These are phyloP conservation scores for Hirtodrosophila cameraria DNA, from an alignment of 2,888 invertebrate species.

Conservation along the genomic window DNA sequence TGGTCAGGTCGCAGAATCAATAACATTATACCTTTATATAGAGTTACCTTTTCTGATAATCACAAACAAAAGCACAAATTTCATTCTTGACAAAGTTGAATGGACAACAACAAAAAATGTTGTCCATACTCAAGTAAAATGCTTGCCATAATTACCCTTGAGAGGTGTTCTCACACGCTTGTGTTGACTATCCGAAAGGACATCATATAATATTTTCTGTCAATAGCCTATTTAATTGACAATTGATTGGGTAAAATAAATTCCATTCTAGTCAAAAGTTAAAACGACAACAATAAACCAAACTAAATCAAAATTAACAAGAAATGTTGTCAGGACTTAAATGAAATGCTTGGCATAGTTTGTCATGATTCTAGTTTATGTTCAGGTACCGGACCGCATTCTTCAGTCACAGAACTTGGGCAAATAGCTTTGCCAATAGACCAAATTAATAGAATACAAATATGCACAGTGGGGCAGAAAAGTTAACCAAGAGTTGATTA, in stretches of 20 bases:
- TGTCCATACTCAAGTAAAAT: too few species aligned
- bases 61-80: too few species aligned
- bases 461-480: conserved; percentile 50
- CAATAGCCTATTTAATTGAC: neutral
- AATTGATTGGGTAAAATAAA: too few species aligned
- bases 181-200: too few species aligned
- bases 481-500: conserved; percentile 66
- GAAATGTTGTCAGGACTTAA: conserved; percentile 28
- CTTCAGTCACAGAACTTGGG: conserved; percentile 18
- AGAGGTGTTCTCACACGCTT: too few species aligned
- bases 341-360: conserved; percentile 46
- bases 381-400: conserved; percentile 30
- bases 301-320: conserved; percentile 62
- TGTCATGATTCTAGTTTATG: neutral
- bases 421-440: conserved; percentile 48
- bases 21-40: too few species aligned
- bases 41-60: too few species aligned
- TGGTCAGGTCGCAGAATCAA: too few species aligned
- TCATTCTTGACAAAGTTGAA: too few species aligned
- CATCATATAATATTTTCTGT: too few species aligned
- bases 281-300: conserved; percentile 18
- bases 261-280: conserved; percentile 1
- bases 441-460: conserved; percentile 73
- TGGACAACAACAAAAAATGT: too few species aligned
- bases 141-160: too few species aligned